Base-by-base conservation (phyloP, 2,888 invertebrate genomes). In the Salticus scenicus region DNA sequence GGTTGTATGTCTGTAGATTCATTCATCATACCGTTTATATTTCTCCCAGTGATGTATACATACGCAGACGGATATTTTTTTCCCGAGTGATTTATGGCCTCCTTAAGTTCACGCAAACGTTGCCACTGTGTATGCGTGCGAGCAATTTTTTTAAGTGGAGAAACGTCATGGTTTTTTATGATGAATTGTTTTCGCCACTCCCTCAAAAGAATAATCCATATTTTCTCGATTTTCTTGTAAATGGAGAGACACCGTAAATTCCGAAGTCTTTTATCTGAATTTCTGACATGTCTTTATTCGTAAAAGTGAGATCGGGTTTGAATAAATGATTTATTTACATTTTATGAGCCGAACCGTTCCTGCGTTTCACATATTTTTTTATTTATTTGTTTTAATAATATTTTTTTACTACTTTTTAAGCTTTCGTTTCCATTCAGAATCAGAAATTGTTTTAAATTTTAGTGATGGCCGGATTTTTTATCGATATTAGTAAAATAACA, bases 111-210 rank as follows among this genome's bases (percentile, higher is more conserved):
- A 67, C 67, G 67, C 67, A 67, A 33, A 57, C 24, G 20, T 24
- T 24, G 57, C 67, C 67, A 67, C 57, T 67, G 67, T 67, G 67
- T 67, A 33, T 31, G 67, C 67, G 37, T 67, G 57, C 24, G 57
- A 57, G 57, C 57, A 17, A 57, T 57, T 57, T 47, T n/a, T 20
- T 57, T 24, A 33, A 37, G 67, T 31, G 37, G 67, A 33, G 67
- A 67, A 33, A 67, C 20, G 33, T 4, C 33, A 33, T 33, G 20
- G 33, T n/a, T 67, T 67, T 67, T 37, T 67, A 33, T 67, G 67
- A 67, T 67, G 67, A 67, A 67, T 67, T 67, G 67, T 67, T 67
- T 67, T 67, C 37, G 37, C 31, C 67, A 24, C 67, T 33, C 67
- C 67, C 67, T 63, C 67, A 7, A 17, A 57, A 24, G 24, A 57